A percentile compares a stretch with the other conserved stretches of the same genome.
phyloP scores from a whole-genome alignment of 2,797 vertebrate genomes.

The Hybognathus amarus region DNA sequence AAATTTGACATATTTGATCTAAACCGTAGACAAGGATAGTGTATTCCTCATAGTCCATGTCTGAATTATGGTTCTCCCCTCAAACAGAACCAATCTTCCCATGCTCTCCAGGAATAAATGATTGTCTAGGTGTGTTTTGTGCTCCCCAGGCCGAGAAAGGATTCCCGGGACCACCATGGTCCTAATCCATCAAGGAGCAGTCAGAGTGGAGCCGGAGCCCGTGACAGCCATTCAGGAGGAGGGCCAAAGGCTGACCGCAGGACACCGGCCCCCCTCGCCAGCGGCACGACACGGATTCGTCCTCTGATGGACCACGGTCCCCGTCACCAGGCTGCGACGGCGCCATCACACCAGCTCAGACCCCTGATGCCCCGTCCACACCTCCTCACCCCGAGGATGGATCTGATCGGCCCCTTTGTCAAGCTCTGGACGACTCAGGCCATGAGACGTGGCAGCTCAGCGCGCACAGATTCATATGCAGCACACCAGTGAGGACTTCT shows the following conservation, averaged over 20 bases:
- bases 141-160: conserved; percentile 77
- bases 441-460: not conserved
- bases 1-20: not conserved
- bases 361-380: conserved; percentile 67
- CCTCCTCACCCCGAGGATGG: conserved; percentile 11
- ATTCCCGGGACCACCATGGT: conserved; percentile 78
- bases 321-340: conserved; percentile 76
- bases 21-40: not conserved
- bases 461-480: not conserved
- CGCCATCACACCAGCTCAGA: conserved; percentile 83
- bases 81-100: conserved; percentile 47
- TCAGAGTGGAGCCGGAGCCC: conserved; percentile 80
- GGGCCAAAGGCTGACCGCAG: conserved; percentile 75
- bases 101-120: conserved; percentile 62
- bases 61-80: not conserved
- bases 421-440: not conserved
- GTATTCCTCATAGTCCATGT: not conserved
- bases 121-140: conserved; percentile 67
- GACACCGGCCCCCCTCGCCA: conserved; percentile 62
- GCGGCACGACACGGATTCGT: conserved; percentile 77
- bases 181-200: conserved; percentile 82
- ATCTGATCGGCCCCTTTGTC: not conserved
- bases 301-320: conserved; percentile 73
- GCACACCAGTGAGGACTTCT: not conserved
- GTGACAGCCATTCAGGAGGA: conserved; percentile 80